Percentiles rank a stretch among this genome's conserved stretches.
phyloP scores from a whole-genome alignment of 2,888 invertebrate genomes.

The Mythimna vitellina region DNA sequence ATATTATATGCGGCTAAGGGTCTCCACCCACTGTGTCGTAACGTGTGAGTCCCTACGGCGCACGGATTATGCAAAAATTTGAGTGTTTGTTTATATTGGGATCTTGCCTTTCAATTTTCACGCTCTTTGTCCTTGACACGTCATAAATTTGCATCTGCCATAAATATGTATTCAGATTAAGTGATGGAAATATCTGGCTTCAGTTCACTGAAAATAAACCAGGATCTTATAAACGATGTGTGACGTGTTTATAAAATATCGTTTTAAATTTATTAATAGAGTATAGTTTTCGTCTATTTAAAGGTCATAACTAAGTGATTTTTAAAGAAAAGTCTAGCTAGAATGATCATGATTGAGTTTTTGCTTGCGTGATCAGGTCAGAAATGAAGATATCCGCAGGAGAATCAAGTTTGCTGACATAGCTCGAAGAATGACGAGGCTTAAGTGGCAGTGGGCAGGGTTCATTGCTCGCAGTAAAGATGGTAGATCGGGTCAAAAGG shows the following conservation, averaged over 20 bases:
- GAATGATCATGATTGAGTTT: no score
- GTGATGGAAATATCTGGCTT: background rate
- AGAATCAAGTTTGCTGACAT: no score
- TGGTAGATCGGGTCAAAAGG: no score
- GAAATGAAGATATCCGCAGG: no score
- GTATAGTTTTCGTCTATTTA: background rate
- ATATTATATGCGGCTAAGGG: slow-evolving; percentile 16
- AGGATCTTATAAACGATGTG: background rate
- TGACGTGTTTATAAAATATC: background rate
- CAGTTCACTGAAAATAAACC: slow-evolving; percentile 17
- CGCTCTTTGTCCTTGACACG: slow-evolving; percentile 31
- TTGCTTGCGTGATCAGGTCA: no score
- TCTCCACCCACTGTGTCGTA: slow-evolving; percentile 25
- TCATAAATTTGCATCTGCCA: slow-evolving; percentile 11
- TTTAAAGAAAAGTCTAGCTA: background rate
- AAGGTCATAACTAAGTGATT: slow-evolving; percentile 2
- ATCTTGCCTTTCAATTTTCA: slow-evolving; percentile 49
- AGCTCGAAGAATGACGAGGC: no score
- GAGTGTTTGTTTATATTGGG: slow-evolving; percentile 48
- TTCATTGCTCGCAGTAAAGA: no score
- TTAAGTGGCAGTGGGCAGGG: no score
- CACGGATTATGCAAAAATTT: slow-evolving; percentile 56
- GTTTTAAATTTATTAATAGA: background rate
- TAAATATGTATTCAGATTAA: slow-evolving; percentile 47
- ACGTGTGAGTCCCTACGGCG: slow-evolving; percentile 38